Base-by-base conservation (phyloP, 2,888 invertebrate genomes). In the Clunio marinus region DNA sequence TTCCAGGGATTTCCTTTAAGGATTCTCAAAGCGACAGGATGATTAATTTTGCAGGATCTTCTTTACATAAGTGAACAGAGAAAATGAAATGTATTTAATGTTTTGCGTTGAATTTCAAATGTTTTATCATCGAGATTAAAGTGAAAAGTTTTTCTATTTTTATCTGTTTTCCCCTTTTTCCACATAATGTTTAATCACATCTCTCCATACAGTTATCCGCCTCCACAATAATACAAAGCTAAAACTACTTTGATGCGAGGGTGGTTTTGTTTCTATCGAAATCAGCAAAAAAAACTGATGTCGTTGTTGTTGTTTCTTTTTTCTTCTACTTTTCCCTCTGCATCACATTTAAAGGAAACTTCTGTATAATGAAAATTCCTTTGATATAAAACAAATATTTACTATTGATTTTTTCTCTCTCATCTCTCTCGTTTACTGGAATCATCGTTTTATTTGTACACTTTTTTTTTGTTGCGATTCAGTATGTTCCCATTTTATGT, bases 361-460 rank as follows among this genome's bases (percentile, higher is more conserved):
- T 17, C 27, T 57, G 25, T 57, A 25, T 57, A 57, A 57, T 57
- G 57, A 57, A 57, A 57, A 57, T 57, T 57, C 57, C 57, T 57
- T 57, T 57, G 57, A 57, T 57, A 57, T 25, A 57, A 57, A 57
- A 57, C 57, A 57, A 57, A 57, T 57, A 57, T 57, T 57, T 57
- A 27, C n/a, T 57, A 27, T 24, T n/a, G 57, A 57, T 57, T 57
- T 57, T 57, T 57, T 10, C 27, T n/a, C 57, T 57, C 20, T 51
- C 51, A 17, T 22, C 41, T 51, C 51, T 17, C 22, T 41, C 41
- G 35, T 32, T 32, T 32, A n/a, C 13, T 32, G 35, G 7, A 5
- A 32, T 32, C 35, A 32, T 32, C 35, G 35, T 32, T 32, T 8
- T 32, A 32, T 32, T 32, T 32, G 51, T 41, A 13, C 41, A 15